Base-by-base conservation (phyloP, 2,888 invertebrate species). In the Plemyria rubiginata region DNA sequence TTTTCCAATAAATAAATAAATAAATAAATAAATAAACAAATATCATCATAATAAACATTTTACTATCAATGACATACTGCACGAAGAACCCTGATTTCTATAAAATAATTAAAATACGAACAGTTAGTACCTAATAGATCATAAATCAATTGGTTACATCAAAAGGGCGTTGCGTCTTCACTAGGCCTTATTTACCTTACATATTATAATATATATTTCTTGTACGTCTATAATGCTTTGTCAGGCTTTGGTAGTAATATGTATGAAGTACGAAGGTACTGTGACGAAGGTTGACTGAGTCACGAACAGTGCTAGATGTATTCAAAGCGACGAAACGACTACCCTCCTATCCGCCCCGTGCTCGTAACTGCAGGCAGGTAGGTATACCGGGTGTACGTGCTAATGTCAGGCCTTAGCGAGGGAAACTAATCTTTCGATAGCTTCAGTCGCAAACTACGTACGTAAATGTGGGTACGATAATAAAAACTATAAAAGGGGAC, bases 251-350 rank as follows among this genome's bases (percentile, higher is more conserved):
- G 15, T 38, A 38, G 43, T 7, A 15, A 11, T 38, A 8, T 11
- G 36, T 11, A 38, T 38, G 36, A 38, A 11, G 36, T 1, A 11
- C 2, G 36, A 11, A 38, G 36, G 36, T 32, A 40, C 16, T 43
- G 12, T 36, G 54, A 36, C 11, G n/a, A 54, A 45, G 54, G 54
- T 55, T 16, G 8, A 8, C 15, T 4, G 13, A 13, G 53, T 57
- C 57, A 43, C 54, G 50, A 50, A 54, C 54, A 53, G 45, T 13
- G 29, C 53, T 36, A 32, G 22, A 41, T 61, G 40, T 62, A 67
- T 62, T 60, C 67, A 65, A 60, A 60, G 40, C 60, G 56, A 49
- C 46, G 41, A 52, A 62, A 59, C 53, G 50, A 36, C 22, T 45
- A 40, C 58, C 45, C 55, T 38, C 55, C 55, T 53, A 53, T 50